Conservation (phyloP, 2,888 invertebrate species). For the Scaeva pyrastri region DNA sequence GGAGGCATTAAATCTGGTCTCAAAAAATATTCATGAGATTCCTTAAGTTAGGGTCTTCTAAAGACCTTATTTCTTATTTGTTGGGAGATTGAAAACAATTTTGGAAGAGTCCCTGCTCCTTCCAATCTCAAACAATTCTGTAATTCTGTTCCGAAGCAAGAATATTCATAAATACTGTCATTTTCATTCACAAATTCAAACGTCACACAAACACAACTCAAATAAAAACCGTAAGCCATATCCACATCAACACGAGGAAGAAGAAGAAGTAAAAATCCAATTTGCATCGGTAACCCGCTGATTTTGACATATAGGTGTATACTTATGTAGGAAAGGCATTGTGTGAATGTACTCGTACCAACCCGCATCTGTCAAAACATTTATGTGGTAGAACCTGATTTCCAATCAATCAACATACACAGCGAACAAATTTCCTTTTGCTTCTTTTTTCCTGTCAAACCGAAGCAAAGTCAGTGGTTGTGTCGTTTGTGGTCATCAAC, state of each 20-base stretch:
- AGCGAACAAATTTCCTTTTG: slow-evolving; percentile 1
- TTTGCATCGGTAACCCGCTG: slow-evolving; percentile 30
- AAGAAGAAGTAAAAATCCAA: slow-evolving; percentile 6
- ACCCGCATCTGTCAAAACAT: slow-evolving; percentile 67
- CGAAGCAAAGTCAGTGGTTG: slow-evolving; percentile 60
- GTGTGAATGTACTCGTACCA: not conserved
- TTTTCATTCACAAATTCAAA: slow-evolving; percentile 1
- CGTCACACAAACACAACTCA: not conserved
- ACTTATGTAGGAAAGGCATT: not conserved
- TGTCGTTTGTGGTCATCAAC: slow-evolving; percentile 69
- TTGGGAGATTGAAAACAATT: not conserved
- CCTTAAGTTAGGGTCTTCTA: not conserved
- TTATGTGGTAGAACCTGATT: slow-evolving; percentile 67
- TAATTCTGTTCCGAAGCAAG: too few relatives aligned
- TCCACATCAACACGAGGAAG: not conserved
- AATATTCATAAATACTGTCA: slow-evolving; percentile 2
- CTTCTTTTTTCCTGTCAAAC: slow-evolving; percentile 5
- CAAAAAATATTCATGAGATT: not conserved
- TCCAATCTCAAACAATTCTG: too few relatives aligned
- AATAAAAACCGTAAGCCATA: not conserved
- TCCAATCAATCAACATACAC: slow-evolving; percentile 61
- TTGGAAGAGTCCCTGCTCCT: not conserved
- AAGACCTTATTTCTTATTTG: too few relatives aligned
- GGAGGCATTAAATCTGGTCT: not conserved
- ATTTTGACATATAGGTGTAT: slow-evolving; percentile 31